Evolutionary conservation across 2,797 vertebrate genomes (phyloP).

Genomic region (Spondyliosoma cantharus): DNA sequence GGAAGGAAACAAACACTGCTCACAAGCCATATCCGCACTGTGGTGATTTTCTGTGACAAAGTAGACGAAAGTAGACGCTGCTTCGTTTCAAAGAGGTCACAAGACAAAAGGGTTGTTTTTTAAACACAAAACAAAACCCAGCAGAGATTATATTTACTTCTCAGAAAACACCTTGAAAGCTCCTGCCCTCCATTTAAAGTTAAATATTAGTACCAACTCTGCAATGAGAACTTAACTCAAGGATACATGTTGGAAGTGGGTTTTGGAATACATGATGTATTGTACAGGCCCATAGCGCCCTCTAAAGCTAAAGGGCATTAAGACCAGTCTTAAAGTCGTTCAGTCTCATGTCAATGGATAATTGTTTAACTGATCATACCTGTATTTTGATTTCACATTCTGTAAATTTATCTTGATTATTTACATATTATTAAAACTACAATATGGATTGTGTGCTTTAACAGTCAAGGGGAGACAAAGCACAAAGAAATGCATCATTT

Average conservation of each 20-base stretch:
- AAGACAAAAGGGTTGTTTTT: neutral
- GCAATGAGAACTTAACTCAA: neutral
- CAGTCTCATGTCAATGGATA: neutral
- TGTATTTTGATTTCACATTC: neutral
- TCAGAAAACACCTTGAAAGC: neutral
- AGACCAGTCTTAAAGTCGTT: neutral
- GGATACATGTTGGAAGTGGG: neutral
- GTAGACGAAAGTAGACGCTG: neutral
- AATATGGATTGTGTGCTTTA: neutral
- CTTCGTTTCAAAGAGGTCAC: neutral
- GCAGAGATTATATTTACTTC: neutral
- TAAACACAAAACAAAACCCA: neutral
- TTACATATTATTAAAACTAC: neutral
- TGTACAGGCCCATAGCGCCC: constrained; percentile 21
- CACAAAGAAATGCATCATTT: neutral
- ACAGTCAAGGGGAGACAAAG: neutral
- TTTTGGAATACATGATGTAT: neutral
- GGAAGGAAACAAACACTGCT: neutral
- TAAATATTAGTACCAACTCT: too few relatives aligned
- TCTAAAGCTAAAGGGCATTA: constrained; percentile 2
- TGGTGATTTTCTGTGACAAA: neutral
- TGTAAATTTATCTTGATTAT: neutral
- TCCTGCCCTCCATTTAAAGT: neutral
- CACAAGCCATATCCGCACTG: neutral
- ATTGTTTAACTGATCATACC: neutral